Evolutionary conservation across 1,140 invertebrate genomes (phyloP), one percentile per base, ranked within the genome.

Genomic region (Eciton burchellii): DNA sequence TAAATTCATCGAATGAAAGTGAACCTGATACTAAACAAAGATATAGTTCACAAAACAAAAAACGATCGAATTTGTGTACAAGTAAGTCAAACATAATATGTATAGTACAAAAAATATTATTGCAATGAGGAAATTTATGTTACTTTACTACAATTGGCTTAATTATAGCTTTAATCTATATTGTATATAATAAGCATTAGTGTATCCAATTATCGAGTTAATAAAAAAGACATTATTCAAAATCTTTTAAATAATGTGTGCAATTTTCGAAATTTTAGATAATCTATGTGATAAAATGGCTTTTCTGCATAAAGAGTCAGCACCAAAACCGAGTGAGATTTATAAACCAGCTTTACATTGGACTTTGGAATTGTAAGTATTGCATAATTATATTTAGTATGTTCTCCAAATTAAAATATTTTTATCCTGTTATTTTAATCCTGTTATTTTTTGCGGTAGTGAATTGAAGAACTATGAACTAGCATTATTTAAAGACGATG

Each of bases 341-440:
- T 92, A 72, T 59, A 14, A 56, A 24, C 76, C 85, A 41, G 81
- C 92, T 41, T 85, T 91, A 65, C 54, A 77, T 14, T 94, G 93
- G 94, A 93, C 92, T 29, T 70, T 91, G 41, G 84, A 92, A 76
- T 94, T 94, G 94, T 94, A 91, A 90, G 87, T 91, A 71, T 66
- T 45, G 45, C 56, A 74, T 16, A 54, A 59, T 24, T 43, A 59
- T 35, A 16, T 3, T 72, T 41, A 2, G 6, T 14, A n/a, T 71
- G 14, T 47, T 9, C 24, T n/a, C 0, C 6, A 74, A n/a, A 43
- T 11, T 52, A 70, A 35, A 54, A 43, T 60, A 52, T 70, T n/a
- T 54, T 21, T 43, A 71, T 54, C 29, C 35, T 57, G 62, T 19
- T 16, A 73, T 84, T 66, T 68, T 70, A 65, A 83, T 74, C 14